Base-by-base conservation (phyloP, 2,888 invertebrate species). In the Loripinus fragilis region DNA sequence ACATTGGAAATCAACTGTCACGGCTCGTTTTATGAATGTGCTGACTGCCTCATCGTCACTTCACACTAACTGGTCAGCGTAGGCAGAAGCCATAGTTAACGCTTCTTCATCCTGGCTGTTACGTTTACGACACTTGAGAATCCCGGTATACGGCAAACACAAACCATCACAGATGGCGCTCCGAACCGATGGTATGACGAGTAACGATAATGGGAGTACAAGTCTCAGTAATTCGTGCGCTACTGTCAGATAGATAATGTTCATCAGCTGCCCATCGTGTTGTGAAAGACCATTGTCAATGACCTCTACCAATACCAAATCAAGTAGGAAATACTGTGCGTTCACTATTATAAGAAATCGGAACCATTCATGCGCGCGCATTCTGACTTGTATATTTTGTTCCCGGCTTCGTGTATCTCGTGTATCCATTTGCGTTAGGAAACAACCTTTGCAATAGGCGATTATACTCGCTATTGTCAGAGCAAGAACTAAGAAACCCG, bases 311-410 rank as follows among this genome's bases (percentile, higher is more conserved):
- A 60, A 20, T 2, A 60, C 20, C 1, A 33, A 33, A 20, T 60
- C 60, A 17, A 60, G 17, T 3, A 60, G 33, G 1, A 60, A 20
- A 20, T 12, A 60, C 33, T 60, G 60, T 5, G 60, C 60, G 20
- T 60, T 60, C 33, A 60, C 1, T 7, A 60, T 60, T 3, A 60
- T 33, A 17, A 60, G 23, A 33, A 30, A 60, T 3, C 30, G 3
- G 17, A 60, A 60, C 60, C 60, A 60, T 20, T 33, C 60, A 20
- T 60, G 60, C 30, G 60, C 60, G 17, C 60, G 60, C 30, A 33
- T 20, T 12, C 60, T 30, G 1, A 33, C 23, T 60, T 60, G 33
- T 33, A 60, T 2, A 60, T 60, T 30, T 3, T 5, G 30, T 5
- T 23, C 55, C 7, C 12, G 55, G 15, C 12, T n/a, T 3, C 20